Conservation (phyloP, 2,113 vertebrate species). For the Engystomops pustulosus region DNA sequence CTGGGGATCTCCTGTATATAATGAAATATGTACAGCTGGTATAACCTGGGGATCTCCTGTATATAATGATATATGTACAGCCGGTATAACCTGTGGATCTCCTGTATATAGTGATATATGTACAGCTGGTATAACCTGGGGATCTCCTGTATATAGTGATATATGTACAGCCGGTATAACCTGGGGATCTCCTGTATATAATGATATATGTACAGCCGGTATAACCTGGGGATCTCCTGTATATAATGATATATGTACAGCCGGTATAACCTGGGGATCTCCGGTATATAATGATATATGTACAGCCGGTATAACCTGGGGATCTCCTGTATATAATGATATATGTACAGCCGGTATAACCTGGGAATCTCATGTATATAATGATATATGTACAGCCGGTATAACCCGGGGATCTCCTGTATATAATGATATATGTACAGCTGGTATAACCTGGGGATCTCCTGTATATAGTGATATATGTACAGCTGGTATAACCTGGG, state of each 20-base stretch:
- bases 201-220: neutral
- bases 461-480: neutral
- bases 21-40: neutral
- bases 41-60: neutral
- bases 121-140: neutral
- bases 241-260: neutral
- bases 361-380: neutral
- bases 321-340: too few relatives aligned
- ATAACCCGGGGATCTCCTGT: neutral
- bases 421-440: neutral
- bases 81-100: neutral
- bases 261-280: slow-evolving; percentile 6
- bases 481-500: neutral
- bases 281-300: neutral
- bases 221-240: neutral
- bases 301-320: neutral
- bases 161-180: neutral
- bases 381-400: neutral
- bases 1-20: neutral
- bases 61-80: neutral
- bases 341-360: neutral
- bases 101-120: neutral
- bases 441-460: neutral
- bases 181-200: neutral
- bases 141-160: slow-evolving; percentile 5